Conservation (phyloP, 2,797 vertebrate genomes). For the Peromyscus eremicus region DNA sequence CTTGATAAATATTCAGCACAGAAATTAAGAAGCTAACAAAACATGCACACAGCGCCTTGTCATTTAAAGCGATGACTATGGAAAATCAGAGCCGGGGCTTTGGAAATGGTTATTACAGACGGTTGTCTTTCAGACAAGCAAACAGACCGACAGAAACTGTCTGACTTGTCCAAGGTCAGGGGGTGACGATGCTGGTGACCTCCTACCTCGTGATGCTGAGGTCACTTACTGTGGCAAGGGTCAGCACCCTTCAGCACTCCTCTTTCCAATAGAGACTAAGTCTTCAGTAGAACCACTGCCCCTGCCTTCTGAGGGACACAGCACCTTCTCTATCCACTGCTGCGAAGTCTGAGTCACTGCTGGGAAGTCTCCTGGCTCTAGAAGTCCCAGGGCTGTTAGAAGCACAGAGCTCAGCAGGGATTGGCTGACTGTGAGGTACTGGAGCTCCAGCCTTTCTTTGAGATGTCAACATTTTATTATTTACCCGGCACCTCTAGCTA, state of each 20-base stretch:
- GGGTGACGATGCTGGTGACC: background rate
- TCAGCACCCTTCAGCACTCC: accelerated
- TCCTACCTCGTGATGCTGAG: background rate
- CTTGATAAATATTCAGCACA: conserved; percentile 3
- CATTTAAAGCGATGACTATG: background rate
- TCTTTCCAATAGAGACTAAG: background rate
- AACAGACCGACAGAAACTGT: conserved; percentile 38
- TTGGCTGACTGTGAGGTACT: background rate
- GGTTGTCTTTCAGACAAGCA: conserved; percentile 5
- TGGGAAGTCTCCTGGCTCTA: background rate
- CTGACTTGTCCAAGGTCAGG: background rate
- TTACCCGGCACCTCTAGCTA: background rate
- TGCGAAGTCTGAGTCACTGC: background rate
- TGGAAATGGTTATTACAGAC: background rate
- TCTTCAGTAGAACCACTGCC: background rate
- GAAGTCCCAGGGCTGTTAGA: background rate
- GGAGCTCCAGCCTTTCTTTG: background rate
- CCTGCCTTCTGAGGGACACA: background rate
- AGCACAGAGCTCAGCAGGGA: background rate
- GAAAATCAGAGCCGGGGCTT: conserved; percentile 19
- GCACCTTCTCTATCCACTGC: background rate
- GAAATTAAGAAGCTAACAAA: conserved; percentile 35
- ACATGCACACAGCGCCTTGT: background rate
- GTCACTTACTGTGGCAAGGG: background rate
- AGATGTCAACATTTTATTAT: background rate